Evolutionary conservation across 1,140 invertebrate genomes (phyloP).

Genomic region (Lordiphosa mommai): DNA sequence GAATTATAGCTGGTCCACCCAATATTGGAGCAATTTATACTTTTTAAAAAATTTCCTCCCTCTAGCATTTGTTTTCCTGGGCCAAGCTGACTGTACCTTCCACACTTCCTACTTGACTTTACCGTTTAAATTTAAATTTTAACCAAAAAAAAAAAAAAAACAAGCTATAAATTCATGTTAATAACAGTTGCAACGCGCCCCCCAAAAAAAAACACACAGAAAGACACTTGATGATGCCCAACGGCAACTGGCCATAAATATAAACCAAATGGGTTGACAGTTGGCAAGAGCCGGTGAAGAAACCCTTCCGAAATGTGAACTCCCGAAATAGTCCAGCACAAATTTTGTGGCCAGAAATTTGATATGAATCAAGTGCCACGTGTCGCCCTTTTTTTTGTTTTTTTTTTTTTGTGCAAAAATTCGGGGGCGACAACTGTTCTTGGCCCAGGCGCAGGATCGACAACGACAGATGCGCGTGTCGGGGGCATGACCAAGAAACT

Average conservation of each 20-base stretch:
- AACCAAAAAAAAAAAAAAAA: constrained; percentile 28
- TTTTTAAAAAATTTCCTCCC: not conserved
- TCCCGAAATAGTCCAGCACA: constrained; percentile 58
- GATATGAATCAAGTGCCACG: constrained; percentile 76
- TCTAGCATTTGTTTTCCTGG: not conserved
- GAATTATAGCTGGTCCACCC: too few relatives aligned
- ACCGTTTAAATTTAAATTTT: constrained; percentile 33
- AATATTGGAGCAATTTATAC: too few relatives aligned
- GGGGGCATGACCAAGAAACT: constrained; percentile 13
- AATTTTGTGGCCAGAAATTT: constrained; percentile 64
- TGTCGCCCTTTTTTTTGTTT: constrained; percentile 40
- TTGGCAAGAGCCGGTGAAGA: constrained; percentile 46
- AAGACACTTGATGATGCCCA: constrained; percentile 26
- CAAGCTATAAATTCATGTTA: constrained; percentile 65
- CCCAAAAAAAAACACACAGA: not conserved
- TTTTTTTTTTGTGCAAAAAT: constrained; percentile 41
- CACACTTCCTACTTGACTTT: constrained; percentile 20
- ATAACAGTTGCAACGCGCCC: constrained; percentile 58
- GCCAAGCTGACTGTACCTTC: not conserved
- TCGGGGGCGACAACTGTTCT: constrained; percentile 34
- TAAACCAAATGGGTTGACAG: constrained; percentile 67
- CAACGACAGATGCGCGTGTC: constrained; percentile 72
- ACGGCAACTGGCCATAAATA: constrained; percentile 64
- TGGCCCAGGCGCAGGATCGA: constrained; percentile 10
- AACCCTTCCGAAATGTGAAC: constrained; percentile 61